These are phyloP conservation scores for Fringilla coelebs DNA, from an alignment of 2,797 vertebrate genomes.

Conservation along the genomic window DNA sequence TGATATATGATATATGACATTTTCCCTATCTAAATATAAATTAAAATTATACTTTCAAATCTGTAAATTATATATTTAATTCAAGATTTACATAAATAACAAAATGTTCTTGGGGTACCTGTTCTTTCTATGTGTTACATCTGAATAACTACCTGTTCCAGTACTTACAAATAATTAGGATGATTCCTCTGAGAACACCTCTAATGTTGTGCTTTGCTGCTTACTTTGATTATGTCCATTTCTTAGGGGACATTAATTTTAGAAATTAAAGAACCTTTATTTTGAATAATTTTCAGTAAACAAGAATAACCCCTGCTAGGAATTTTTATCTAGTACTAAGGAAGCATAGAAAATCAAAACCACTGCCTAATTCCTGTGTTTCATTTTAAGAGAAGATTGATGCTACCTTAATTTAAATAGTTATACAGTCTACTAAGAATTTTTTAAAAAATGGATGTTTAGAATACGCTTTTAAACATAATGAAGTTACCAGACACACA, in stretches of 20 bases:
- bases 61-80: not conserved
- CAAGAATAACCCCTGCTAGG: not conserved
- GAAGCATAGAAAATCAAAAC: not conserved
- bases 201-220: not conserved
- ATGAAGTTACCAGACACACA: not conserved
- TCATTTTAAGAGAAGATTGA: not conserved
- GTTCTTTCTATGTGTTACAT: not conserved
- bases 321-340: not conserved
- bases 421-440: not conserved
- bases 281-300: not conserved
- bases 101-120: not conserved
- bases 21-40: not conserved
- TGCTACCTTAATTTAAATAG: not conserved
- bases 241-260: not conserved
- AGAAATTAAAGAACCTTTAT: not conserved
- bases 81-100: not conserved
- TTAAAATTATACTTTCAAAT: not conserved
- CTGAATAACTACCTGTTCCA: not conserved
- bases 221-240: not conserved
- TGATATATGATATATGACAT: not conserved
- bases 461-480: not conserved
- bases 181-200: not conserved
- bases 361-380: not conserved
- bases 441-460: not conserved
- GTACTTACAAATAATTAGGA: slow-evolving; percentile 30